Evolutionary conservation across 2,797 vertebrate genomes (phyloP), one percentile per base, ranked within the genome.

Genomic region (Octomys mimax): DNA sequence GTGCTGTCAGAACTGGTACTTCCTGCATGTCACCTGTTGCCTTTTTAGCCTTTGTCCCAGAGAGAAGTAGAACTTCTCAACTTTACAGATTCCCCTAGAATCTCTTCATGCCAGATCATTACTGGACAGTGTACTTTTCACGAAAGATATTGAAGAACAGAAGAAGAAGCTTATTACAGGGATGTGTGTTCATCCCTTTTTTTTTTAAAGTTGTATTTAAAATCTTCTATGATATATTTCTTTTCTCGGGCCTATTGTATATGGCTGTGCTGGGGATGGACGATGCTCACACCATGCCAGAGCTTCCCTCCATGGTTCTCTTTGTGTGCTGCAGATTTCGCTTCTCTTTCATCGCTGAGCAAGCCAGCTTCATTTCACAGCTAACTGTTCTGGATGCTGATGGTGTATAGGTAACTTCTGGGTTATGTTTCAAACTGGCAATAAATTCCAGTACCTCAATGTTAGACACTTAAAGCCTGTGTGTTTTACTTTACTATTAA

Each of bases 141-240:
- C n/a, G 68, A 54, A 90, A 33, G n/a, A 85, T 54, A 75, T 78
- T 93, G 87, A 28, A 92, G 70, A 94, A 31, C 52, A 70, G 7
- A 59, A 31, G 73, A 26, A 87, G 68, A 59, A 61, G 39, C 70
- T 92, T 80, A 75, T 52, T 61, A 2, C 16, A 62, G n/a, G n/a
- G n/a, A n/a, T 42, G 31, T 64, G 39, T 16, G 14, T 13, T 81
- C 19, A 16, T 82, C 28, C 14, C 68, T n/a, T 75, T 77, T 59
- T 57, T 57, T 57, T 57, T 57, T 57, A 16, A 16, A 61, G 3
- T 59, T 70, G 4, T 46, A 33, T 83, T 62, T 46, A 75, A 89
- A 33, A 77, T 46, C 22, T 12, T 9, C 31, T 31, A 28, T 83
- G 42, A 57, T 2, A 13, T 36, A 46, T 42, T 78, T 77, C 14